Evolutionary conservation across 2,113 vertebrate species (phyloP).

Genomic region (Telmatochromis brachygnathus): DNA sequence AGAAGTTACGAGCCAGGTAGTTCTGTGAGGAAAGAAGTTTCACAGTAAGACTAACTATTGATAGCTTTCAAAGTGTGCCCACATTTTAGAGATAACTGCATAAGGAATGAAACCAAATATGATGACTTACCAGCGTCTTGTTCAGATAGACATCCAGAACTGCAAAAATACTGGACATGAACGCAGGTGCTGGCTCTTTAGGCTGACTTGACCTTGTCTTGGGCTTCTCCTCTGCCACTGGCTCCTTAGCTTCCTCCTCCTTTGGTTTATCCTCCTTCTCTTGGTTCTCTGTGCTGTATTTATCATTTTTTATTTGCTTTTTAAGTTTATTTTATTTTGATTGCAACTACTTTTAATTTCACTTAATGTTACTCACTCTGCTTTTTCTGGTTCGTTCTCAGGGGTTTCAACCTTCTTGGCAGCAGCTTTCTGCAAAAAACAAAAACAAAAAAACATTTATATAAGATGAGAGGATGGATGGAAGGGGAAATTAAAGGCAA

Average conservation of each 20-base stretch:
- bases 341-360: neutral
- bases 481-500: neutral
- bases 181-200: slow-evolving; percentile 77
- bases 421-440: slow-evolving; percentile 64
- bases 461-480: neutral
- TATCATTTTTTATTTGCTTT: neutral
- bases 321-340: neutral
- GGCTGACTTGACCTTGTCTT: slow-evolving; percentile 73
- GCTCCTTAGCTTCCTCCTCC: slow-evolving; percentile 73
- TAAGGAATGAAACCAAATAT: neutral
- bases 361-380: slow-evolving; percentile 81
- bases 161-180: slow-evolving; percentile 87
- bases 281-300: slow-evolving; percentile 83
- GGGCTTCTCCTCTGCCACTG: slow-evolving; percentile 71
- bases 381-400: slow-evolving; percentile 84
- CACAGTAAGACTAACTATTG: neutral
- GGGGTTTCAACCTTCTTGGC: slow-evolving; percentile 59
- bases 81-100: neutral
- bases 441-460: neutral
- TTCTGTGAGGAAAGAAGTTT: slow-evolving; percentile 72
- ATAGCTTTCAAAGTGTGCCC: neutral
- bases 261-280: slow-evolving; percentile 90
- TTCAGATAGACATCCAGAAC: slow-evolving; percentile 83
- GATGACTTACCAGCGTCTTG: slow-evolving; percentile 81
- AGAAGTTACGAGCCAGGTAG: slow-evolving; percentile 95